Base-by-base conservation (phyloP, 2,888 invertebrate species). In the Saturnia pavonia region DNA sequence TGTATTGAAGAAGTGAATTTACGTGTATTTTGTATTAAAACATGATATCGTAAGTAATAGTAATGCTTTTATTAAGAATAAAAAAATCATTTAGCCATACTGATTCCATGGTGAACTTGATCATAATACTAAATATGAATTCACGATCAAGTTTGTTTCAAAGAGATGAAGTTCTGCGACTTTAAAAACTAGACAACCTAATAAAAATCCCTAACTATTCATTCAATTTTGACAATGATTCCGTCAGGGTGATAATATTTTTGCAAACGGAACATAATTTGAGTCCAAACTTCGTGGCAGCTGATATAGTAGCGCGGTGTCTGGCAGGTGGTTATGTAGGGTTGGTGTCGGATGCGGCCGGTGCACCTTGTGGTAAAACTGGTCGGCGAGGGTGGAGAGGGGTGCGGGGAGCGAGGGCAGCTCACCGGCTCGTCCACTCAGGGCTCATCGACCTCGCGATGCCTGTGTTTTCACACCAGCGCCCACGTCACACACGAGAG, bases 251-350 rank as follows among this genome's bases (percentile, higher is more conserved):
- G 54, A 66, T 22, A 67, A 51, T 67, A 67, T 8, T n/a, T 70
- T 67, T 40, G 6, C 42, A 54, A 42, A 42, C 25, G 1, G 16
- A 42, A 54, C 19, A 9, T 22, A 42, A 54, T 42, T 51, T 40
- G 66, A 65, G 65, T 25, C 14, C 25, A 51, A 66, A 22, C 25
- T 67, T 54, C 67, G 43, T 48, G 67, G 43, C 70, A 70, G 54
- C 67, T 70, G 54, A 54, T 70, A 48, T 67, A 87, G 84, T 82
- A 80, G 84, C 91, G 85, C 87, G 90, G 88, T 86, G 91, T 91
- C 91, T 91, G 92, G 88, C 92, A 92, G 92, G 92, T 92, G 91
- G 91, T 92, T 92, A 91, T 91, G 88, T 91, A 88, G 91, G 91
- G 91, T 87, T 87, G 90, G 90, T 87, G 84, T 84, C 84, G 85